A percentile compares a stretch with the other conserved stretches of the same genome.
Conservation (phyloP, 2,797 vertebrate genomes). For the Thaleichthys pacificus region DNA sequence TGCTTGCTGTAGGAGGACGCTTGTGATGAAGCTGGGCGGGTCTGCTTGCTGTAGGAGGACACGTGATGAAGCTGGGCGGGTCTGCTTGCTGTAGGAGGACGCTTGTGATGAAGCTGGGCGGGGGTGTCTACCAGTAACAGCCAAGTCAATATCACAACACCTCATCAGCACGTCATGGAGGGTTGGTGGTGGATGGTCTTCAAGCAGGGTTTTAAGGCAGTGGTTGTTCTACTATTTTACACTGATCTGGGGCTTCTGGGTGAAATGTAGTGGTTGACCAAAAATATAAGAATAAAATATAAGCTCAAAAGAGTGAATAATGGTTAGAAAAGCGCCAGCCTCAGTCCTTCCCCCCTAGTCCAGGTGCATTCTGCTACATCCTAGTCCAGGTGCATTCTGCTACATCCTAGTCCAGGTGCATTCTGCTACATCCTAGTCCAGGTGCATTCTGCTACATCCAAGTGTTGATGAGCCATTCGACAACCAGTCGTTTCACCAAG, state of each 20-base stretch:
- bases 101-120: not conserved
- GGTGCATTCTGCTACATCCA: constrained; percentile 52
- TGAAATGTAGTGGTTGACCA: constrained; percentile 53
- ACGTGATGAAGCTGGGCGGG: too few species aligned
- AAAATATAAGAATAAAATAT: constrained; percentile 7
- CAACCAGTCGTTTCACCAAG: constrained; percentile 31
- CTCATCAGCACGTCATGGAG: too few species aligned
- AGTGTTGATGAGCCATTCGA: constrained; percentile 33
- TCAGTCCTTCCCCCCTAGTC: constrained; percentile 21
- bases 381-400: constrained; percentile 40
- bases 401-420: constrained; percentile 51
- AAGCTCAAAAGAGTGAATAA: constrained; percentile 3
- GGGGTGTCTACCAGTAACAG: not conserved
- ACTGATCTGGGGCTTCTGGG: constrained; percentile 8
- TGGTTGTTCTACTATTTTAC: constrained; percentile 11
- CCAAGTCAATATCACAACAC: not conserved
- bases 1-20: not conserved
- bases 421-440: constrained; percentile 52
- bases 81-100: not conserved
- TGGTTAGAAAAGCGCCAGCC: constrained; percentile 31
- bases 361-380: constrained; percentile 48
- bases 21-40: too few species aligned
- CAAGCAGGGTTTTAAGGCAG: constrained; percentile 21
- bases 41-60: not conserved
- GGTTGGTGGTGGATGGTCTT: constrained; percentile 23